These are phyloP conservation scores for Anseranas semipalmata DNA, from an alignment of 2,113 vertebrate species.

Conservation along the genomic window DNA sequence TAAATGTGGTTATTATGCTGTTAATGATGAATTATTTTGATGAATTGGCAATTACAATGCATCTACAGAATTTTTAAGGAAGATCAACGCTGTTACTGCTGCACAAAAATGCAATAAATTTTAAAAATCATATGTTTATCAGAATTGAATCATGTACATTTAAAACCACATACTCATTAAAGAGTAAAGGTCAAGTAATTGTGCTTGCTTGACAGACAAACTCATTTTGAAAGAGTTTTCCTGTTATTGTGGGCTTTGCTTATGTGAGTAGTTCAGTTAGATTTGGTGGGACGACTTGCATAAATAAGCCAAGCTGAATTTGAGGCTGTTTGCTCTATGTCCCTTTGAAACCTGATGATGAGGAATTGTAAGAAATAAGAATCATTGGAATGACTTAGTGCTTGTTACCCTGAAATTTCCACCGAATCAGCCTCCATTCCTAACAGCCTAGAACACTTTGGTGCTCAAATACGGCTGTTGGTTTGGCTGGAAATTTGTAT, in stretches of 20 bases:
- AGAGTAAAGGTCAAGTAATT: slow-evolving; percentile 43
- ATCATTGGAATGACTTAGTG: not conserved
- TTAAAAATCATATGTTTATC: not conserved
- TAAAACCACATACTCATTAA: slow-evolving; percentile 5
- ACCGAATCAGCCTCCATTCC: not conserved
- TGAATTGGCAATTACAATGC: slow-evolving; percentile 41
- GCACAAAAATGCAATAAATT: not conserved
- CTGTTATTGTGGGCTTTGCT: not conserved
- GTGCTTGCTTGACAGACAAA: slow-evolving; percentile 32
- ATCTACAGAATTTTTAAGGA: slow-evolving; percentile 20
- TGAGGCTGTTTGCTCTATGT: not conserved
- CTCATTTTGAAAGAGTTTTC: not conserved
- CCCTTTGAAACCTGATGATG: not conserved
- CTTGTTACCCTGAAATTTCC: not conserved
- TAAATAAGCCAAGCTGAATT: slow-evolving; percentile 9
- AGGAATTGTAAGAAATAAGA: not conserved
- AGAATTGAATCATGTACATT: not conserved
- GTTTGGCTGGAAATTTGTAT: not conserved
- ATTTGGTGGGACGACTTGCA: not conserved
- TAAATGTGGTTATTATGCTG: slow-evolving; percentile 25
- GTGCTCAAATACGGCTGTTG: not conserved
- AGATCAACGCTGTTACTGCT: not conserved
- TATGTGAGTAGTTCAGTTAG: not conserved
- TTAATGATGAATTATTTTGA: slow-evolving; percentile 57
- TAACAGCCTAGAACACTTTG: not conserved